Conservation (phyloP, 64 coral and sea anemone genomes). For the Montipora sp. region DNA sequence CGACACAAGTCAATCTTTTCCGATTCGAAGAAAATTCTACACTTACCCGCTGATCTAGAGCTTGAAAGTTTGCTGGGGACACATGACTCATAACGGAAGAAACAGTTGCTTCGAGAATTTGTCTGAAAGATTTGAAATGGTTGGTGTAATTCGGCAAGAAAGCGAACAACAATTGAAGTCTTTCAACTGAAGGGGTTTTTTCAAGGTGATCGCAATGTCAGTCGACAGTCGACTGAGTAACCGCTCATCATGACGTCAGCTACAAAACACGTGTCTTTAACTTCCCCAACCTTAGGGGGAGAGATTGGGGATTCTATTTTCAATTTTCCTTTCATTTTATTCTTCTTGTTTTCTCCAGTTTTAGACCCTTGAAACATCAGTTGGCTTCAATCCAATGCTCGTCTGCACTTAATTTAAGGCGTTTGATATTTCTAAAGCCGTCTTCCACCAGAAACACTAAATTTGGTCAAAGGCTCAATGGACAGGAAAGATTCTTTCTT, state of each 20-base stretch:
- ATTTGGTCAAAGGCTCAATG: no score
- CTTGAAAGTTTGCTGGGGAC: conserved; percentile 96
- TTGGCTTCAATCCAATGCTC: no score
- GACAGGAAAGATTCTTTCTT: no score
- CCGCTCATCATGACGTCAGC: conserved; percentile 21
- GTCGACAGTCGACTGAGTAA: conserved; percentile 27
- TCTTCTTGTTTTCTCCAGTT: no score
- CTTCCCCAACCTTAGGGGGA: not conserved
- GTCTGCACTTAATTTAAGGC: no score
- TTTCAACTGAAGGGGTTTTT: conserved; percentile 12
- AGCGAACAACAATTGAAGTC: conserved; percentile 33
- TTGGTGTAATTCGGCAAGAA: conserved; percentile 29
- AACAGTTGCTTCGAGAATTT: conserved; percentile 26
- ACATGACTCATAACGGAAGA: conserved; percentile 99
- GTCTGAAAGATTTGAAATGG: conserved; percentile 24
- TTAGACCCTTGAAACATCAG: no score
- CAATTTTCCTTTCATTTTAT: no score
- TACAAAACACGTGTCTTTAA: conserved; percentile 15
- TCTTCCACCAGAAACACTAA: no score
- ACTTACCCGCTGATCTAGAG: conserved; percentile 99
- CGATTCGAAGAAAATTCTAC: not conserved
- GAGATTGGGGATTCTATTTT: not conserved
- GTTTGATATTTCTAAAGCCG: no score
- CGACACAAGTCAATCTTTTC: conserved; percentile 4
- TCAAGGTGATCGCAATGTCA: conserved; percentile 1